Evolutionary conservation across 2,888 invertebrate genomes (phyloP).

Genomic region (Drosophila borealis): DNA sequence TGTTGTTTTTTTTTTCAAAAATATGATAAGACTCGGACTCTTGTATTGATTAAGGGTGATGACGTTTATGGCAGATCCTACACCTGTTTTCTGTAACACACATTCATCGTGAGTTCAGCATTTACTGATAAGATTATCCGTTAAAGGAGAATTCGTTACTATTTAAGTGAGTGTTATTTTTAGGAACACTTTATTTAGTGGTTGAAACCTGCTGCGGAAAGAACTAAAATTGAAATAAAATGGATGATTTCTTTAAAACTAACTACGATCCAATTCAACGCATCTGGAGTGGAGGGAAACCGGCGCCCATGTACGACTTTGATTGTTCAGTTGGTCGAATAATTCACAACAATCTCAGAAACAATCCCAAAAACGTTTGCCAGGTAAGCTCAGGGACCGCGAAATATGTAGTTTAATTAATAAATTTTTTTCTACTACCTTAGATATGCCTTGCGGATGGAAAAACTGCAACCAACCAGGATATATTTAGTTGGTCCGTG

Average conservation of each 20-base stretch:
- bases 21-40: background rate
- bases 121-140: constrained; percentile 14
- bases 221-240: background rate
- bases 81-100: background rate
- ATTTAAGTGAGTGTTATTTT: constrained; percentile 9
- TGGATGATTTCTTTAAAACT: constrained; percentile 16
- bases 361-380: constrained; percentile 41
- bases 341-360: constrained; percentile 32
- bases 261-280: constrained; percentile 19
- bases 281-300: constrained; percentile 40
- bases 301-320: constrained; percentile 21
- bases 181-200: background rate
- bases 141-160: background rate
- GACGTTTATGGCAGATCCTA: constrained; percentile 4
- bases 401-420: background rate
- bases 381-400: constrained; percentile 21
- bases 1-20: background rate
- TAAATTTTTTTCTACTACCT: background rate
- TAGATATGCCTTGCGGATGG: constrained; percentile 34
- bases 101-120: constrained; percentile 6
- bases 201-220: background rate
- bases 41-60: background rate
- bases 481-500: constrained; percentile 46
- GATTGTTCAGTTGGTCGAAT: constrained; percentile 44
- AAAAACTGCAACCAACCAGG: constrained; percentile 20